phyloP scores from a whole-genome alignment of 2,113 vertebrate genomes.

The Calcarius ornatus region DNA sequence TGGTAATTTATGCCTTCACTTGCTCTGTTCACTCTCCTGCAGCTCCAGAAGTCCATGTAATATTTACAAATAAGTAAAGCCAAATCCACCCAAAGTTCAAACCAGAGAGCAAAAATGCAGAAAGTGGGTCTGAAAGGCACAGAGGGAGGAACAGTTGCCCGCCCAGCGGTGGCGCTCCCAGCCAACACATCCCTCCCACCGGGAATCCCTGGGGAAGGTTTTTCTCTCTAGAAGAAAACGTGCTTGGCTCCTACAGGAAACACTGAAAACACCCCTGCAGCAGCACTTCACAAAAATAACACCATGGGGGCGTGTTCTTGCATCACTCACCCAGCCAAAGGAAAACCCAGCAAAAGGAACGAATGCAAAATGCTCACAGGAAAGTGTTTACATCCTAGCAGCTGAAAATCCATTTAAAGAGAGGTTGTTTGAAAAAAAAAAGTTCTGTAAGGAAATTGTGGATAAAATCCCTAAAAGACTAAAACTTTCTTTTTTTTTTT shows the following conservation, averaged over 20 bases:
- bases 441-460: neutral
- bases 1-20: neutral
- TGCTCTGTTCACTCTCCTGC: neutral
- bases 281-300: neutral
- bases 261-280: neutral
- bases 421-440: neutral
- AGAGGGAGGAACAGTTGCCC: neutral
- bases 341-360: neutral
- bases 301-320: neutral
- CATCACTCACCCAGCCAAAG: neutral
- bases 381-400: neutral
- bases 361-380: neutral
- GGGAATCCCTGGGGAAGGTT: neutral
- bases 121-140: neutral
- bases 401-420: neutral
- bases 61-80: neutral
- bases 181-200: neutral
- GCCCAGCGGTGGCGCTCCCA: neutral
- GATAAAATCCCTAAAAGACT: neutral
- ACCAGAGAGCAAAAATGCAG: neutral
- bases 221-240: neutral
- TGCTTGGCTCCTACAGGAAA: neutral
- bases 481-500: neutral
- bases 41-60: rapidly evolving
- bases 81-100: neutral